A percentile compares a stretch with the other conserved stretches of the same genome.
Evolutionary conservation across 2,797 vertebrate species (phyloP).

Genomic region (Gymnoscopelus microlampas): DNA sequence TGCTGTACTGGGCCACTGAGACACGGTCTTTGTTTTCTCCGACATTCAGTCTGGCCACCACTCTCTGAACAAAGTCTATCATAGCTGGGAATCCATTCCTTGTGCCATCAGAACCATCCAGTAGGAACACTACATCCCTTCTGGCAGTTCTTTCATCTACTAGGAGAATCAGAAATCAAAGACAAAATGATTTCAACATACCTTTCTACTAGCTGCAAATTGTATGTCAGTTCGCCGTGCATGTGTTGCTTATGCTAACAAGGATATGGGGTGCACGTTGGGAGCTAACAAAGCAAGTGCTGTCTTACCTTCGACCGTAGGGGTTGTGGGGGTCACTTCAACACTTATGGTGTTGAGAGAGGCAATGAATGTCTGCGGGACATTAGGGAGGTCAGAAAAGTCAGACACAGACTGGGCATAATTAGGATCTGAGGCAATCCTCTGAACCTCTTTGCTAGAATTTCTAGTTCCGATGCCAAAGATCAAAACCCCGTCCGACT

Average conservation of each 20-base stretch:
- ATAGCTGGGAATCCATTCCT: conserved; percentile 27
- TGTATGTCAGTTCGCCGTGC: neutral
- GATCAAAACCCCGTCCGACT: conserved; percentile 13
- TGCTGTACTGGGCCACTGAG: conserved; percentile 43
- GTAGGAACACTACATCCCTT: conserved; percentile 47
- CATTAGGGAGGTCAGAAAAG: conserved; percentile 13
- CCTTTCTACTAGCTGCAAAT: neutral
- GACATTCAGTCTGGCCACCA: conserved; percentile 38
- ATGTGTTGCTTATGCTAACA: neutral
- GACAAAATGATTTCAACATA: neutral
- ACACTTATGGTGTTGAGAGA: conserved; percentile 17
- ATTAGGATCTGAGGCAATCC: conserved; percentile 14
- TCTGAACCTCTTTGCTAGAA: conserved; percentile 46
- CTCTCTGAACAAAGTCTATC: conserved; percentile 42
- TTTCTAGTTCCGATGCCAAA: conserved; percentile 51
- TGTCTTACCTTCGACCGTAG: conserved; percentile 9
- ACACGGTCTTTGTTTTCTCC: conserved; percentile 35
- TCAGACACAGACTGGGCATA: conserved; percentile 11
- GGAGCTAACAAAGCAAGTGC: neutral
- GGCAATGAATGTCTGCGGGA: conserved; percentile 17
- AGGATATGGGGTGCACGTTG: neutral
- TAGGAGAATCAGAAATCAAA: conserved; percentile 1
- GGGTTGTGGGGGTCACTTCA: conserved; percentile 4
- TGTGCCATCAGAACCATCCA: conserved; percentile 39
- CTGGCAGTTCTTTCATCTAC: neutral